Conservation (phyloP, 2,888 invertebrate species). For the Gordius sp. region DNA sequence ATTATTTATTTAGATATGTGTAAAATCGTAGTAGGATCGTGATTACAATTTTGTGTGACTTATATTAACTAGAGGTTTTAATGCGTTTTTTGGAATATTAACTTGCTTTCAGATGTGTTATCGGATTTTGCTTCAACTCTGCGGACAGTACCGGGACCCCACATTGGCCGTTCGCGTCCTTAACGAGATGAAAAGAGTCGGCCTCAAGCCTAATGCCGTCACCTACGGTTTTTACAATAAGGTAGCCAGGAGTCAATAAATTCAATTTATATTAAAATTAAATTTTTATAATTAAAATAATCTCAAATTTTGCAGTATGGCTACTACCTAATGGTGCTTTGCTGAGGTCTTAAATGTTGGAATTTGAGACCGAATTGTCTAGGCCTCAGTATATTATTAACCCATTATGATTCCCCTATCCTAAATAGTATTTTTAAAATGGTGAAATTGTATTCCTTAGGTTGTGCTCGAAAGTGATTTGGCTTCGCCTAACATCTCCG, state of each 20-base stretch:
- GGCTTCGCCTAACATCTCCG: constrained; percentile 50
- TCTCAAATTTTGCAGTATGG: no score
- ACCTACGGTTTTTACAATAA: constrained; percentile 66
- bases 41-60: no score
- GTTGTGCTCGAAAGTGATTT: constrained; percentile 71
- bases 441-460: background rate
- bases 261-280: constrained; percentile 8
- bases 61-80: no score
- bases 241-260: constrained; percentile 28
- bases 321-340: no score
- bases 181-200: constrained; percentile 57
- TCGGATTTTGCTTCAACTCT: constrained; percentile 87
- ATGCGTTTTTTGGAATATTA: no score
- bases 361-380: no score
- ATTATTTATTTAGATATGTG: no score
- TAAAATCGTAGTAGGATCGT: no score
- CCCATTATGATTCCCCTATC: no score
- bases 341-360: no score
- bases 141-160: constrained; percentile 72
- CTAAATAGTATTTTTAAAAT: background rate
- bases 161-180: constrained; percentile 59
- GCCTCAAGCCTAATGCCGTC: constrained; percentile 79
- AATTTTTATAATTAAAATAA: no score
- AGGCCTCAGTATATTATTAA: no score
- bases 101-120: constrained; percentile 90